These are phyloP conservation scores for Stenolophus ochropezus DNA, from an alignment of 2,888 invertebrate genomes.

Conservation along the genomic window DNA sequence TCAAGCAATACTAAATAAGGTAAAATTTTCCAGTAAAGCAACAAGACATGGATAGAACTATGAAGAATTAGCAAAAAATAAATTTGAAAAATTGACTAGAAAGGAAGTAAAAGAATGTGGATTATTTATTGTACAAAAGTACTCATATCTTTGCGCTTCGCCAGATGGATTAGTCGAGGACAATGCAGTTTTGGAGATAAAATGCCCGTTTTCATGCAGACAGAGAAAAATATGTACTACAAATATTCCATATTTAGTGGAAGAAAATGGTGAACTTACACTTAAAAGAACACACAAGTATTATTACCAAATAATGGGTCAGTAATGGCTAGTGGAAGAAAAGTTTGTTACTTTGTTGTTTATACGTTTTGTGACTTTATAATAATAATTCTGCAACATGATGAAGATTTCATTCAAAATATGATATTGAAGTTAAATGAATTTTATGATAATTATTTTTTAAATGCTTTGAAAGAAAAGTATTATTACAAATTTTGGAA, in stretches of 20 bases:
- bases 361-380: neutral
- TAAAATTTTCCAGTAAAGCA: neutral
- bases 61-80: neutral
- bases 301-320: slow-evolving; percentile 2
- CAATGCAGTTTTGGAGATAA: neutral
- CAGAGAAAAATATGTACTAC: neutral
- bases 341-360: neutral
- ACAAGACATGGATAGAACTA: slow-evolving; percentile 36
- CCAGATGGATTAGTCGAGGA: neutral
- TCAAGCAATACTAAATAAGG: slow-evolving; percentile 36
- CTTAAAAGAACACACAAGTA: neutral
- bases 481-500: neutral
- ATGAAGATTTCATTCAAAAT: neutral
- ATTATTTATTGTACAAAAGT: neutral
- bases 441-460: neutral
- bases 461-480: neutral
- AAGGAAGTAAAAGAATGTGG: neutral
- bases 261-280: neutral
- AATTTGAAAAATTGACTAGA: neutral
- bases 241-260: neutral
- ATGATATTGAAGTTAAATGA: neutral
- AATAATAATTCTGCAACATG: neutral
- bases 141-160: neutral
- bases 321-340: neutral
- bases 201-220: neutral